These are phyloP conservation scores for Eupsilia transversa DNA, from an alignment of 2,888 invertebrate species.

Conservation along the genomic window DNA sequence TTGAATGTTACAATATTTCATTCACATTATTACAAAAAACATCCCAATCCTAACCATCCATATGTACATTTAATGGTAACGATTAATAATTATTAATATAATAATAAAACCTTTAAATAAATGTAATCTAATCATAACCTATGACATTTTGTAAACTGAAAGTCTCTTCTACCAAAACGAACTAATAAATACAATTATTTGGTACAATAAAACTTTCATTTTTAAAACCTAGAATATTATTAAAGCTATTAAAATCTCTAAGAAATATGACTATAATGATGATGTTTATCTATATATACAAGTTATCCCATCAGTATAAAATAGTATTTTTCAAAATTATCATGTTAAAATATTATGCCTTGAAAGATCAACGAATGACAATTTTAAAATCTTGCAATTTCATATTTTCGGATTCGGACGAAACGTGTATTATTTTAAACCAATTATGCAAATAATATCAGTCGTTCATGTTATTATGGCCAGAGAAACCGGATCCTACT, in stretches of 20 bases:
- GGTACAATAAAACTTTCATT: conserved; percentile 88
- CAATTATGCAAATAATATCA: conserved; percentile 73
- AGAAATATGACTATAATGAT: conserved; percentile 86
- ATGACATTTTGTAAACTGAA: conserved; percentile 87
- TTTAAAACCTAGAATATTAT: conserved; percentile 78
- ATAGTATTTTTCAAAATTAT: conserved; percentile 54
- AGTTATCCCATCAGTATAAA: conserved; percentile 55
- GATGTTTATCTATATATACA: conserved; percentile 78
- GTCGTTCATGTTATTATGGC: conserved; percentile 79
- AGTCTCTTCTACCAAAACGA: conserved; percentile 86
- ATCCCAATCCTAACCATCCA: conserved; percentile 76
- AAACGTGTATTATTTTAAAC: conserved; percentile 46
- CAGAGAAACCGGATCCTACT: conserved; percentile 76
- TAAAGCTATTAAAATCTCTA: conserved; percentile 88
- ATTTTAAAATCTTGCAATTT: conserved; percentile 47
- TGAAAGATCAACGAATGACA: conserved; percentile 55
- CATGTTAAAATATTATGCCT: conserved; percentile 48
- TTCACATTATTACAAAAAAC: conserved; percentile 76
- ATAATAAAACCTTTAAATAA: conserved; percentile 84
- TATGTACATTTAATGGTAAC: conserved; percentile 87
- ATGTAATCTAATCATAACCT: conserved; percentile 77
- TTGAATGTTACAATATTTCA: conserved; percentile 80
- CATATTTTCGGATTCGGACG: conserved; percentile 73
- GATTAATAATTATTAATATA: conserved; percentile 78
- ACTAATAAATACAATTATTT: conserved; percentile 89